Evolutionary conservation across 1,140 invertebrate genomes (phyloP), one percentile per base, ranked within the genome.

Genomic region (Pissodes strobi): DNA sequence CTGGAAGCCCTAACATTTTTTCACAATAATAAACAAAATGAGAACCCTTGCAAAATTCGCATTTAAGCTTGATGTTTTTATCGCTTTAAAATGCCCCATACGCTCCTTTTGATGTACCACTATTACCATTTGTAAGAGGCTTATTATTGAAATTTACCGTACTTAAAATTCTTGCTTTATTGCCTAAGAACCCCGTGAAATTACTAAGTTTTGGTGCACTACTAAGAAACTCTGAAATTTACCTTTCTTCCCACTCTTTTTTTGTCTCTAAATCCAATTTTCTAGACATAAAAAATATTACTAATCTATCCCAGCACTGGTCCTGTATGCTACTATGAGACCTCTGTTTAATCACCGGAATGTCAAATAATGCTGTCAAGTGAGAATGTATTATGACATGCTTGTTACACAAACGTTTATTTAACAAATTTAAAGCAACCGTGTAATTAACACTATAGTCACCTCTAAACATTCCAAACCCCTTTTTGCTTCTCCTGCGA

Each of bases 11-110:
- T 41, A 41, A 41, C 6, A 41, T n/a, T 41, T 41, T 41, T 13
- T 41, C 15, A 41, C 39, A 41, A 41, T n/a, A n/a, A n/a, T n/a
- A n/a, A n/a, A n/a, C n/a, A n/a, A n/a, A n/a, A n/a, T n/a, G n/a
- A n/a, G n/a, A n/a, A 41, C 39, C 39, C 39, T 15, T 41, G 39
- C 39, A 41, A 41, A 41, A 9, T 41, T 41, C 39, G 39, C 39
- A 9, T 4, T 9, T 9, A 41, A 41, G n/a, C n/a, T n/a, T 15
- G 13, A 4, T 15, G 13, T 17, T 41, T 41, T 41, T 15, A 6
- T 15, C 15, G 39, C 39, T 17, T 41, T 41, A 5, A 6, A 41
- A 15, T 41, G 13, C 13, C 13, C 39, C 6, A 41, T 41, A 9
- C 13, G 13, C 10, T 13, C n/a, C n/a, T n/a, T n/a, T n/a, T n/a